A percentile compares a stretch with the other conserved stretches of the same genome.
phyloP scores from a whole-genome alignment of 2,888 invertebrate species.

The Ophion slaviceki region DNA sequence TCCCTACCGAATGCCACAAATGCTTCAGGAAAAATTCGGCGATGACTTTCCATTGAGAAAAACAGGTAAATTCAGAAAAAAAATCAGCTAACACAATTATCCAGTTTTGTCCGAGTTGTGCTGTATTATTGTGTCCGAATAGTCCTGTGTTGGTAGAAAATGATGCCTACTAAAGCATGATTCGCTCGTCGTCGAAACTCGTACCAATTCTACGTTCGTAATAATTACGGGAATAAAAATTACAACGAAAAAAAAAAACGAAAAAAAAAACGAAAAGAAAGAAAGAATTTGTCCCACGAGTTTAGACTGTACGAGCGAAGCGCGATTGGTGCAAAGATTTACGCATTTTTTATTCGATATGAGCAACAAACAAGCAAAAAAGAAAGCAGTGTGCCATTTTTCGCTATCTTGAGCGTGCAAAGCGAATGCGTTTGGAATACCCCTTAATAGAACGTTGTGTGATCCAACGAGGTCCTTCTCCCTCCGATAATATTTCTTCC shows the following conservation, averaged over 20 bases:
- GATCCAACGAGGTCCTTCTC: slow-evolving; percentile 48
- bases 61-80: slow-evolving; percentile 89
- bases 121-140: background rate
- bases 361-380: background rate
- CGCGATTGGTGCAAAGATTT: slow-evolving; percentile 53
- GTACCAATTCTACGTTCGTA: slow-evolving; percentile 32
- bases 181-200: slow-evolving; percentile 59
- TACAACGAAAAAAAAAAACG: background rate
- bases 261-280: background rate
- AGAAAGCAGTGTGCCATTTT: slow-evolving; percentile 25
- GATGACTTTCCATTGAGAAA: slow-evolving; percentile 97
- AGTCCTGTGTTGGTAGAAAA: slow-evolving; percentile 47
- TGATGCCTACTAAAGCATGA: slow-evolving; percentile 61
- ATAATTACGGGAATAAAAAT: slow-evolving; percentile 20
- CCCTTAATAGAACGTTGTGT: slow-evolving; percentile 41
- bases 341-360: slow-evolving; percentile 1
- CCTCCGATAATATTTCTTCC: background rate
- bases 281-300: background rate
- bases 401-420: slow-evolving; percentile 41
- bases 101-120: background rate
- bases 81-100: slow-evolving; percentile 19
- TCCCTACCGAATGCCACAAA: slow-evolving; percentile 89
- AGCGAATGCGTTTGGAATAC: slow-evolving; percentile 48
- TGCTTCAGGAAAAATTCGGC: slow-evolving; percentile 86
- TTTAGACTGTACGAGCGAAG: slow-evolving; percentile 50